phyloP scores from a whole-genome alignment of 2,113 vertebrate species.

The Stegostoma tigrinum region DNA sequence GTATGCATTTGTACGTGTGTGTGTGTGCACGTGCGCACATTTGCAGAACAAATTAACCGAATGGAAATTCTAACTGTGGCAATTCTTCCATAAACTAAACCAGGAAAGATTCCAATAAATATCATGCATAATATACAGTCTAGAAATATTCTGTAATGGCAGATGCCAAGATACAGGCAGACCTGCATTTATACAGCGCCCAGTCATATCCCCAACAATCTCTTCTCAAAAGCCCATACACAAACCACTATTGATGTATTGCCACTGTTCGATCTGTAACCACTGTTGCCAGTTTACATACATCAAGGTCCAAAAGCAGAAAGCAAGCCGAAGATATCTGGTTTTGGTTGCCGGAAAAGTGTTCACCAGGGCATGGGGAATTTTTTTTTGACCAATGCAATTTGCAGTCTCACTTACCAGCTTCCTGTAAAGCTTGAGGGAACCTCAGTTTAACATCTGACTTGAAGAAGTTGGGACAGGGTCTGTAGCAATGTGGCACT shows the following conservation, averaged over 20 bases:
- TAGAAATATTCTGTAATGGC: not conserved
- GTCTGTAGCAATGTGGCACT: not conserved
- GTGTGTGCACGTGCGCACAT: not conserved
- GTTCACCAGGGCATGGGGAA: not conserved
- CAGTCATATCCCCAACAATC: not conserved
- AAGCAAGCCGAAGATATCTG: not conserved
- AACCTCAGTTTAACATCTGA: not conserved
- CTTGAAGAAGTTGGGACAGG: not conserved
- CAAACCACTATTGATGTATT: not conserved
- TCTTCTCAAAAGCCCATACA: not conserved
- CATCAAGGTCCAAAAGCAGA: not conserved
- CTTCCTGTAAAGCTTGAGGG: not conserved
- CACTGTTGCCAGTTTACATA: not conserved
- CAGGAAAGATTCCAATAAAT: conserved; percentile 11
- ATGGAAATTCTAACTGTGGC: conserved; percentile 3
- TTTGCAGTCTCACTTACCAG: not conserved
- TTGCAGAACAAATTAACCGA: not conserved
- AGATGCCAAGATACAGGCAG: not conserved
- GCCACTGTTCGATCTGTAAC: not conserved
- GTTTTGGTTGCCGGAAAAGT: not conserved
- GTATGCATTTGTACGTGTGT: not conserved
- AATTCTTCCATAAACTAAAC: not conserved
- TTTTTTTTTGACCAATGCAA: not conserved
- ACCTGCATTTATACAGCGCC: not conserved
- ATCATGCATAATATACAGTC: not conserved